A percentile compares a stretch with the other conserved stretches of the same genome.
These are phyloP conservation scores for Rhodophaea formosa DNA, from an alignment of 2,888 invertebrate species.

Conservation along the genomic window DNA sequence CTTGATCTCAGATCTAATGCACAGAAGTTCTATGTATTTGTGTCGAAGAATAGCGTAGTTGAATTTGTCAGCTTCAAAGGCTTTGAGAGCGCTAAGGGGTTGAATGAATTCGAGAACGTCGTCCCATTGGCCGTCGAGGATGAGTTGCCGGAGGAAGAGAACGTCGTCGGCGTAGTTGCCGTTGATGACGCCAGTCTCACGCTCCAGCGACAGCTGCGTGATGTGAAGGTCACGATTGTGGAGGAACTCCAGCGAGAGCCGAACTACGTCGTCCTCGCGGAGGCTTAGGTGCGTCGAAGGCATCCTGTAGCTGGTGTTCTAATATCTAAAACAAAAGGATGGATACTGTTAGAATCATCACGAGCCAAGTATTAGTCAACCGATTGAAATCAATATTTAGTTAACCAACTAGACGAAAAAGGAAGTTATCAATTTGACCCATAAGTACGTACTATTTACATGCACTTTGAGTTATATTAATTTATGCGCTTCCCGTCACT, in stretches of 20 bases:
- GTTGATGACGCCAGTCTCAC: slow-evolving; percentile 97
- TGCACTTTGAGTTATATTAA: too few species aligned
- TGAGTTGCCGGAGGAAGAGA: slow-evolving; percentile 95
- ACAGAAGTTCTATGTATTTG: slow-evolving; percentile 95
- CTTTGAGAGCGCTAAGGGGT: slow-evolving; percentile 90
- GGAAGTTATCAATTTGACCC: too few species aligned
- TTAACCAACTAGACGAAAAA: too few species aligned
- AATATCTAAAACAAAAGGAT: slow-evolving; percentile 47
- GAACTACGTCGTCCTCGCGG: slow-evolving; percentile 94
- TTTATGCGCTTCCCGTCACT: too few species aligned
- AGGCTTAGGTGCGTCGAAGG: slow-evolving; percentile 91
- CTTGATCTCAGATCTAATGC: slow-evolving; percentile 96
- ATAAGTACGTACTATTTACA: too few species aligned
- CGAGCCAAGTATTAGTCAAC: too few species aligned
- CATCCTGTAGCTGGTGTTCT: slow-evolving; percentile 70
- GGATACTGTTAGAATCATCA: background rate
- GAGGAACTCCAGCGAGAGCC: slow-evolving; percentile 91
- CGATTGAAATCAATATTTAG: too few species aligned
- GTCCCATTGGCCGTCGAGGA: slow-evolving; percentile 99
- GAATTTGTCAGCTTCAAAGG: slow-evolving; percentile 92
- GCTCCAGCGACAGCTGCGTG: slow-evolving; percentile 92
- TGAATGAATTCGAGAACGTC: slow-evolving; percentile 97
- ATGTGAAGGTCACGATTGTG: slow-evolving; percentile 96
- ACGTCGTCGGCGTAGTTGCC: slow-evolving; percentile 96
- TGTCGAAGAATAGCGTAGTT: slow-evolving; percentile 93